These are phyloP conservation scores for Pterocles orientalis DNA, from an alignment of 2,113 vertebrate genomes.

Conservation along the genomic window DNA sequence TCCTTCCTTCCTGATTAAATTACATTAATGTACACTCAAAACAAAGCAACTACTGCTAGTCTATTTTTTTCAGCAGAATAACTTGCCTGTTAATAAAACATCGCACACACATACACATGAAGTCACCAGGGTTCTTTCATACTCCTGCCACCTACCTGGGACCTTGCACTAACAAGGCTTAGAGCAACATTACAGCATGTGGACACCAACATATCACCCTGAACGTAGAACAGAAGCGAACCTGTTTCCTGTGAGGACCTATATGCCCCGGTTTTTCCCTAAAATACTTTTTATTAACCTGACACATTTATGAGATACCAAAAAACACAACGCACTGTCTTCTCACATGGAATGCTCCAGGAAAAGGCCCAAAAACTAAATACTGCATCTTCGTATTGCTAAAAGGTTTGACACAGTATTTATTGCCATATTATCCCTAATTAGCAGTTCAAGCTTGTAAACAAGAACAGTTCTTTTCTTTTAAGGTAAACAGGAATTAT, in stretches of 20 bases:
- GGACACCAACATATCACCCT: neutral
- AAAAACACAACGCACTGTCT: neutral
- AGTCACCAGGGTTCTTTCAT: neutral
- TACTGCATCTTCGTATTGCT: neutral
- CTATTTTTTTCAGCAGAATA: neutral
- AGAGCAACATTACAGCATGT: neutral
- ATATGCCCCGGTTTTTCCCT: neutral
- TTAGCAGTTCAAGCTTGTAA: conserved; percentile 50
- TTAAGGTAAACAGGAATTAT: conserved; percentile 57
- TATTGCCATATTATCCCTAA: conserved; percentile 20
- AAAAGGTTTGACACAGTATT: conserved; percentile 32
- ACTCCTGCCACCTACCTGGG: neutral
- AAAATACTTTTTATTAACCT: neutral
- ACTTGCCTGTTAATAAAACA: neutral
- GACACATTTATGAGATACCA: neutral
- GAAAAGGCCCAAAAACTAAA: neutral
- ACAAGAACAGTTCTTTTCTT: conserved; percentile 34
- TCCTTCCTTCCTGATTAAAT: conserved; percentile 67
- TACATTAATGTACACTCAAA: conserved; percentile 39
- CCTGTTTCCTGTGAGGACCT: neutral
- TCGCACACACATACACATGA: neutral
- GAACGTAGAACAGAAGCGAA: neutral
- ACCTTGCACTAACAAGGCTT: neutral
- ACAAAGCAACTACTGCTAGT: conserved; percentile 15
- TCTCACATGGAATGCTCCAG: neutral